Evolutionary conservation across 2,888 invertebrate genomes (phyloP).

Genomic region (Athalia cordata): DNA sequence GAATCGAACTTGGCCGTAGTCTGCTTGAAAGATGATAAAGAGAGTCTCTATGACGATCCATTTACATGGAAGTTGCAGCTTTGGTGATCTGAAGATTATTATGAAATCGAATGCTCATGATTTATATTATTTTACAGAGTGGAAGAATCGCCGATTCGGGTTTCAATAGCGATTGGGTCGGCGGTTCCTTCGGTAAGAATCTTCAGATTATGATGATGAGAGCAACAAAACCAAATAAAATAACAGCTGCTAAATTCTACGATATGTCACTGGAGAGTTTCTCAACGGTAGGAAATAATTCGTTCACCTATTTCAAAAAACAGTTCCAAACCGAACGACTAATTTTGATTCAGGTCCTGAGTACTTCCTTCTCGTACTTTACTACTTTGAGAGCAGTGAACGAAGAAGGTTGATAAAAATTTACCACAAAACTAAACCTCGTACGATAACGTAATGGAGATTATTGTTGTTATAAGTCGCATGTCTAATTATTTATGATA

Average conservation of each 20-base stretch:
- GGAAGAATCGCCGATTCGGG: constrained; percentile 57
- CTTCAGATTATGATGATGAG: constrained; percentile 63
- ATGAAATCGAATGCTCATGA: background rate
- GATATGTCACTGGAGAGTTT: constrained; percentile 65
- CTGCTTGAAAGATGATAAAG: background rate
- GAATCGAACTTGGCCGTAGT: background rate
- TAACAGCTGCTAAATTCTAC: constrained; percentile 68
- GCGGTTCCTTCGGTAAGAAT: constrained; percentile 50
- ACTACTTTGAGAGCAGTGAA: constrained; percentile 60
- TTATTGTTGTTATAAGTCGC: background rate
- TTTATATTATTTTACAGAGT: constrained; percentile 56
- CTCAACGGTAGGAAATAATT: constrained; percentile 56
- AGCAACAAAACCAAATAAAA: constrained; percentile 58
- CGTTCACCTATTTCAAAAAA: background rate
- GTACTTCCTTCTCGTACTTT: constrained; percentile 66
- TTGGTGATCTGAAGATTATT: background rate
- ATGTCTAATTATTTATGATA: too few species aligned
- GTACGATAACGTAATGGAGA: background rate
- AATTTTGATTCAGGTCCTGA: constrained; percentile 59
- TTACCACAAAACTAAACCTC: background rate
- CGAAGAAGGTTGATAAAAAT: constrained; percentile 41
- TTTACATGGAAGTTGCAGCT: background rate
- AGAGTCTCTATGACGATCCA: too few species aligned
- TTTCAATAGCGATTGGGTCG: constrained; percentile 61
- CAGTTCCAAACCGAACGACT: background rate